phyloP scores from a whole-genome alignment of 2,888 invertebrate genomes.

The Epistrophe grossulariae region DNA sequence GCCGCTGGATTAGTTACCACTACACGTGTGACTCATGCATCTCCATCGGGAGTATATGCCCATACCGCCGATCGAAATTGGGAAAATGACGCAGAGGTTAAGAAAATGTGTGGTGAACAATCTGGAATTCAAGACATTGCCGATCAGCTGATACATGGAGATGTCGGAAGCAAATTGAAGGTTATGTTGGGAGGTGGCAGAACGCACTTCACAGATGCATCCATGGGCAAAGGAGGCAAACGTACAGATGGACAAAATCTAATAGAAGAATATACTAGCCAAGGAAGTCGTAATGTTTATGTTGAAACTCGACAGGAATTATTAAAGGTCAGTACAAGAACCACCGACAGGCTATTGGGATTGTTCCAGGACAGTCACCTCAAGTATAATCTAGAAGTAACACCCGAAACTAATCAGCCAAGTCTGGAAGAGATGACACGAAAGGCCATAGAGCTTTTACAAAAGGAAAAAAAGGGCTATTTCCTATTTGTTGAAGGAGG shows the following conservation, averaged over 20 bases:
- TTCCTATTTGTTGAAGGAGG: conserved; percentile 91
- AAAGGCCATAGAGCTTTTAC: conserved; percentile 89
- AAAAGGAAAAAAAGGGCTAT: conserved; percentile 88
- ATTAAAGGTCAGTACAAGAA: conserved; percentile 82
- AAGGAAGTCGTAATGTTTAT: conserved; percentile 83
- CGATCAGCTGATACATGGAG: conserved; percentile 87
- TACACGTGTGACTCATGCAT: conserved; percentile 91
- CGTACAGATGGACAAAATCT: conserved; percentile 88
- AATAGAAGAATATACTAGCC: conserved; percentile 87
- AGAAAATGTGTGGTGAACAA: conserved; percentile 83
- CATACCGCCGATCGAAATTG: conserved; percentile 89
- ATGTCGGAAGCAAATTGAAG: conserved; percentile 89
- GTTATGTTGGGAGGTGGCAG: conserved; percentile 92
- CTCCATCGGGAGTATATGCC: conserved; percentile 88
- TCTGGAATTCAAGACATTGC: conserved; percentile 88
- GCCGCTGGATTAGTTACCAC: conserved; percentile 90
- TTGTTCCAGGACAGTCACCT: conserved; percentile 88
- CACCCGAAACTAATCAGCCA: conserved; percentile 85
- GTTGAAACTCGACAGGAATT: conserved; percentile 85
- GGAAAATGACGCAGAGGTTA: conserved; percentile 88
- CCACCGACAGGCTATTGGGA: conserved; percentile 87
- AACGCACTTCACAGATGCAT: conserved; percentile 86
- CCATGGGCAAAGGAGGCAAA: conserved; percentile 84
- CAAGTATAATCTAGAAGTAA: conserved; percentile 88
- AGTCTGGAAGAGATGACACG: conserved; percentile 91